These are phyloP conservation scores for Neotoma lepida DNA, from an alignment of 2,113 vertebrate species.

Conservation along the genomic window DNA sequence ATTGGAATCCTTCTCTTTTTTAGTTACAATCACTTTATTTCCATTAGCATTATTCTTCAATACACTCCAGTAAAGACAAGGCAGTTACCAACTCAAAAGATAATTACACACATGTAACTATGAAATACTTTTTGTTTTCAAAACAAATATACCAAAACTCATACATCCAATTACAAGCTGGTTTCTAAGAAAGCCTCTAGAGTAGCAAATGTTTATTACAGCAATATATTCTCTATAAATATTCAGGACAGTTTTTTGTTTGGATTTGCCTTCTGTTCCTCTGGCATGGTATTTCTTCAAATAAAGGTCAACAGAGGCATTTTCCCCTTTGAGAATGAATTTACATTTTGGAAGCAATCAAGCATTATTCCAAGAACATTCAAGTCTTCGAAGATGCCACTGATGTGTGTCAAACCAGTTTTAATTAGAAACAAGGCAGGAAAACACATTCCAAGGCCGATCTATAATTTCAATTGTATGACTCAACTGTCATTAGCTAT, in stretches of 20 bases:
- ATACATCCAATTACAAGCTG: constrained; percentile 45
- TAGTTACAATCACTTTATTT: constrained; percentile 52
- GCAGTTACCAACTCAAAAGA: constrained; percentile 54
- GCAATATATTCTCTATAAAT: constrained; percentile 63
- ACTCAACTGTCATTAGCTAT: neutral
- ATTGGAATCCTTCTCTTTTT: constrained; percentile 54
- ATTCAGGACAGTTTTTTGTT: constrained; percentile 27
- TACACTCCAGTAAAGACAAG: constrained; percentile 42
- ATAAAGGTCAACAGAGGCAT: constrained; percentile 44
- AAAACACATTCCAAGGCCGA: constrained; percentile 53
- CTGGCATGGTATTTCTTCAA: constrained; percentile 49
- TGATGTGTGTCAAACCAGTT: constrained; percentile 43
- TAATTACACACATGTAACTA: constrained; percentile 46
- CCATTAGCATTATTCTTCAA: constrained; percentile 11
- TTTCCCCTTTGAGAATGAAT: constrained; percentile 42
- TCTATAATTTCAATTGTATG: constrained; percentile 41
- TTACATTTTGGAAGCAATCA: constrained; percentile 67
- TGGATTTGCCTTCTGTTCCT: constrained; percentile 54
- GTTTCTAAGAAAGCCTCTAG: constrained; percentile 31
- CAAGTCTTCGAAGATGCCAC: constrained; percentile 14
- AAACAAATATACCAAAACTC: constrained; percentile 18
- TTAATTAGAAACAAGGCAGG: constrained; percentile 55
- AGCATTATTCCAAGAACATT: constrained; percentile 41
- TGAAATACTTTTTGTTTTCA: constrained; percentile 24
- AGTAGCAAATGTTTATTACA: constrained; percentile 56